These are phyloP conservation scores for Bedellia somnulentella DNA, from an alignment of 2,888 invertebrate genomes.

Conservation along the genomic window DNA sequence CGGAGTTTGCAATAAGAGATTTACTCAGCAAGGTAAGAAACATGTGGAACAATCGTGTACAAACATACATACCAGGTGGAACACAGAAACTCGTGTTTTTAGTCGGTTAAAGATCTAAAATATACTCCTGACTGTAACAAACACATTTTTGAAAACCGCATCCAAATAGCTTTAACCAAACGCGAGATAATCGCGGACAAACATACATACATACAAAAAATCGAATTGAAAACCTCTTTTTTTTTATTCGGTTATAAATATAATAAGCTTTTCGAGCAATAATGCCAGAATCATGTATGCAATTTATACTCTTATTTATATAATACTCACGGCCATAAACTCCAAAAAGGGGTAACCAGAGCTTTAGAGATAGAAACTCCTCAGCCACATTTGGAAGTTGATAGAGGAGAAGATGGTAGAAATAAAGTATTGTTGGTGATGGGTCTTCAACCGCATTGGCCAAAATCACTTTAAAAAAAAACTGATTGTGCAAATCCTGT, in stretches of 20 bases:
- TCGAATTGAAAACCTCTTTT: not conserved
- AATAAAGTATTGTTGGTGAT: too few relatives aligned
- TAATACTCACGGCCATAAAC: too few relatives aligned
- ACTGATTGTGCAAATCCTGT: not conserved
- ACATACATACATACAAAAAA: too few relatives aligned
- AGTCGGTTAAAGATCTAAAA: not conserved
- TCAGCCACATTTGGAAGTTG: too few relatives aligned
- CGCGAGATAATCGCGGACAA: too few relatives aligned
- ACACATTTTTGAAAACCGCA: too few relatives aligned
- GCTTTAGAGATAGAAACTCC: too few relatives aligned
- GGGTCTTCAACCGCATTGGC: too few relatives aligned
- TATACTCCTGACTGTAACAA: not conserved
- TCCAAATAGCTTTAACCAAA: too few relatives aligned
- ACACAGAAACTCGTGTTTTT: not conserved
- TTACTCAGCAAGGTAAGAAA: conserved; percentile 33
- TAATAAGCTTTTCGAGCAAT: not conserved
- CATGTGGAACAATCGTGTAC: not conserved
- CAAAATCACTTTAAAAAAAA: not conserved
- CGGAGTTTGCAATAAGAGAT: conserved; percentile 30
- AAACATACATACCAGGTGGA: not conserved
- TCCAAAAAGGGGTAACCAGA: too few relatives aligned
- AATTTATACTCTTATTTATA: not conserved
- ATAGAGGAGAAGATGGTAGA: too few relatives aligned
- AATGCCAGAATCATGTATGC: not conserved
- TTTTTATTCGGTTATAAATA: not conserved